A percentile compares a stretch with the other conserved stretches of the same genome.
phyloP scores from a whole-genome alignment of 2,888 invertebrate genomes.

The Panzeria rudis region DNA sequence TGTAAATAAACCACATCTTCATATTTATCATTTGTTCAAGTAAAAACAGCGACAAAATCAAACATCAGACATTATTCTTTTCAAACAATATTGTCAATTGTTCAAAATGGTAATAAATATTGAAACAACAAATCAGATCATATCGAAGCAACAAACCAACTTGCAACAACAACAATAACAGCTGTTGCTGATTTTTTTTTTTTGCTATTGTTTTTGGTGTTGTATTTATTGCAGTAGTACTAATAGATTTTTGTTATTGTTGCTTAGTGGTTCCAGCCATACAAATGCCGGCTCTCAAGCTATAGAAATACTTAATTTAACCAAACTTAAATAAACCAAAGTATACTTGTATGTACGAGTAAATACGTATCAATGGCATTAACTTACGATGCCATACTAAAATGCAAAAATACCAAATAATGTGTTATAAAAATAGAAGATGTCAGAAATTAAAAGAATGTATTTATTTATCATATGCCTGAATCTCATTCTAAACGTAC shows the following conservation, averaged over 20 bases:
- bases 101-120: constrained; percentile 81
- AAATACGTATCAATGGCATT: constrained; percentile 57
- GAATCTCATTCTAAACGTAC: too few relatives aligned
- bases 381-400: constrained; percentile 43
- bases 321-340: constrained; percentile 62
- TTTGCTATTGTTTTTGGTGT: constrained; percentile 18
- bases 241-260: constrained; percentile 42
- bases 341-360: constrained; percentile 9
- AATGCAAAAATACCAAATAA: constrained; percentile 50
- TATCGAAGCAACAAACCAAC: constrained; percentile 48
- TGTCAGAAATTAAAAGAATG: constrained; percentile 33
- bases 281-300: constrained; percentile 61
- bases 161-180: constrained; percentile 44
- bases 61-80: constrained; percentile 60
- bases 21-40: constrained; percentile 58
- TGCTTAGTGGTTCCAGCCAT: constrained; percentile 58
- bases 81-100: constrained; percentile 76
- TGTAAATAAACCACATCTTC: constrained; percentile 61
- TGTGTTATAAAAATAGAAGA: constrained; percentile 27
- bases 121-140: constrained; percentile 76
- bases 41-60: constrained; percentile 30
- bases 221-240: constrained; percentile 36
- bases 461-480: too few relatives aligned
- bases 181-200: constrained; percentile 21
- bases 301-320: constrained; percentile 41